Evolutionary conservation across 2,797 vertebrate genomes (phyloP).

Genomic region (Calcarius lapponicus): DNA sequence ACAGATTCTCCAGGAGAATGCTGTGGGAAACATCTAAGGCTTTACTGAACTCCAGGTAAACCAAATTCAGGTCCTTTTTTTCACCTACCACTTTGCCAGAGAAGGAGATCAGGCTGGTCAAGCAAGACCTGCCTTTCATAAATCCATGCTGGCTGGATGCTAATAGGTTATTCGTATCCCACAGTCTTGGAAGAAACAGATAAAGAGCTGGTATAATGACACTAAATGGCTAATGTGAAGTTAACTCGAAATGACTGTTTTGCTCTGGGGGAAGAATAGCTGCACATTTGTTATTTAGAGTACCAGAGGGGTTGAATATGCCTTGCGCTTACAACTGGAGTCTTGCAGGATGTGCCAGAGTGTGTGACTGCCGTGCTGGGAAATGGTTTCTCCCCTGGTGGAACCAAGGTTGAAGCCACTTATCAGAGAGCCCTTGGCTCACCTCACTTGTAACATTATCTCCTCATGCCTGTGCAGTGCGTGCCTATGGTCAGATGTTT

Average conservation of each 20-base stretch:
- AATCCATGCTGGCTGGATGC: neutral
- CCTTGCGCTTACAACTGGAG: neutral
- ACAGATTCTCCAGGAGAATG: neutral
- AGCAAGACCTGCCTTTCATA: neutral
- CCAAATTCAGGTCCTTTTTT: neutral
- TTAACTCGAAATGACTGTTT: constrained; percentile 37
- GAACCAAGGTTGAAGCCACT: neutral
- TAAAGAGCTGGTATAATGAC: neutral
- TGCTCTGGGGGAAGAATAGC: constrained; percentile 1
- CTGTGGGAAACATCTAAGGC: neutral
- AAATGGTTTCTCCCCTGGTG: neutral
- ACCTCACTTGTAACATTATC: neutral
- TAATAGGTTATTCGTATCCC: neutral
- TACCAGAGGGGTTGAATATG: constrained; percentile 3
- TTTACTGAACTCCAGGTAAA: neutral
- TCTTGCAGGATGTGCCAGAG: neutral
- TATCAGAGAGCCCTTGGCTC: neutral
- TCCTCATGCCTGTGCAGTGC: neutral
- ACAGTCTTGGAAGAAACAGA: neutral
- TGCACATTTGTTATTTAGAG: constrained; percentile 13
- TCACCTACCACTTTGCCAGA: neutral
- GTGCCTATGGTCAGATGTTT: neutral
- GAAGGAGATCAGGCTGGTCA: neutral
- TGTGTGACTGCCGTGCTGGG: neutral
- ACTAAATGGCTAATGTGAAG: constrained; percentile 44